Evolutionary conservation across 1,140 invertebrate genomes (phyloP).

Genomic region (Drosophila persimilis): DNA sequence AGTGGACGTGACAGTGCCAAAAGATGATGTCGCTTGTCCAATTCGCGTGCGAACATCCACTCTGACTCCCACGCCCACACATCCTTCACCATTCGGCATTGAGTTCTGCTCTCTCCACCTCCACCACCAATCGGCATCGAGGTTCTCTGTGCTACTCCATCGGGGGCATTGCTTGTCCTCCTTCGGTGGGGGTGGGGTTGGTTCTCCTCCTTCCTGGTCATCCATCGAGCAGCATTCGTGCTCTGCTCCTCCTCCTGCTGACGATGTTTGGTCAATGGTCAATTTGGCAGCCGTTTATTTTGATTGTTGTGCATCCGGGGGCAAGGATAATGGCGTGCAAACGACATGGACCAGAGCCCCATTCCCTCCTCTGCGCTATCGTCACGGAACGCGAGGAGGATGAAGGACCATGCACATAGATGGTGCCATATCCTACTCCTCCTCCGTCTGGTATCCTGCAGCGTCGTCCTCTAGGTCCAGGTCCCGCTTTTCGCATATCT

Average conservation of each 20-base stretch:
- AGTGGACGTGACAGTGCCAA: slow-evolving; percentile 65
- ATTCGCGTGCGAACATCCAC: not conserved
- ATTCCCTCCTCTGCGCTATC: slow-evolving; percentile 48
- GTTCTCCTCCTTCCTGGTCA: too few relatives aligned
- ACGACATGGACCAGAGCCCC: slow-evolving; percentile 60
- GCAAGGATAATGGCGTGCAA: slow-evolving; percentile 75
- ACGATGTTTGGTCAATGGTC: slow-evolving; percentile 81
- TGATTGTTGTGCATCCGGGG: slow-evolving; percentile 78
- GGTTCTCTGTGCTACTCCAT: not conserved
- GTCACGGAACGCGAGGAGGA: slow-evolving; percentile 57
- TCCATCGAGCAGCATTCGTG: not conserved
- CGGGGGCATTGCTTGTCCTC: too few relatives aligned
- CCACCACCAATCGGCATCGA: too few relatives aligned
- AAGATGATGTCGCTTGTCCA: slow-evolving; percentile 36
- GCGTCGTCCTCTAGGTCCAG: slow-evolving; percentile 12
- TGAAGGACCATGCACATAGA: slow-evolving; percentile 11
- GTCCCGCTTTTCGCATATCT: slow-evolving; percentile 44
- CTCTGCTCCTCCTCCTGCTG: slow-evolving; percentile 32
- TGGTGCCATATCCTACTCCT: slow-evolving; percentile 13
- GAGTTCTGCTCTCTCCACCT: too few relatives aligned
- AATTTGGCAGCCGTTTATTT: slow-evolving; percentile 83
- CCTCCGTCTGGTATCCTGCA: slow-evolving; percentile 57
- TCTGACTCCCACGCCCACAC: not conserved
- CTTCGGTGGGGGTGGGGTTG: too few relatives aligned
- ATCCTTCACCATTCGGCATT: not conserved